Percentiles rank a stretch among this genome's conserved stretches.
These are phyloP conservation scores for Oriolus oriolus DNA, from an alignment of 2,113 vertebrate species.

Conservation along the genomic window DNA sequence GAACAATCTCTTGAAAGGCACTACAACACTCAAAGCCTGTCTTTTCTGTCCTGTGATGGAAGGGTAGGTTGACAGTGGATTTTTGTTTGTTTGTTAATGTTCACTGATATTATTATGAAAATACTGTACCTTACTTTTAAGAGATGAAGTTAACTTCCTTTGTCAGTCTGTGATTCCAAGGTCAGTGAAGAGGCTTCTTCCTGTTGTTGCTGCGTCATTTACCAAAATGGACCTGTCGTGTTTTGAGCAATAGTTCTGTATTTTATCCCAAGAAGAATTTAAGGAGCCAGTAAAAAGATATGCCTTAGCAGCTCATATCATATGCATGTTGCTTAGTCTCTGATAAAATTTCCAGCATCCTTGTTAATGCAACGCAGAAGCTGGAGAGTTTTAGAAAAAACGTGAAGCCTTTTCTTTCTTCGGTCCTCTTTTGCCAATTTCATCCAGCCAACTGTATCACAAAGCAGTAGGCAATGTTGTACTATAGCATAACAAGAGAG, in stretches of 20 bases:
- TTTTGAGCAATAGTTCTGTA: neutral
- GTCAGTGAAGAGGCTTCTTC: neutral
- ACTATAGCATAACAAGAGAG: neutral
- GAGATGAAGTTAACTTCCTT: neutral
- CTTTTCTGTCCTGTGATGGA: constrained; percentile 75
- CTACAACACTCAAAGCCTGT: constrained; percentile 73
- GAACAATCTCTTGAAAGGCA: constrained; percentile 59
- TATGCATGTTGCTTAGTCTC: neutral
- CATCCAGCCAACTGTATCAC: neutral
- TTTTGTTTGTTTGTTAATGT: neutral
- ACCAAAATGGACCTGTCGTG: neutral
- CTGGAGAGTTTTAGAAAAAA: neutral
- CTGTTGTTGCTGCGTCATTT: neutral
- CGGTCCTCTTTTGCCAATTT: neutral
- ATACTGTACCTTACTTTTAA: neutral
- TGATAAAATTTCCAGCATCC: neutral
- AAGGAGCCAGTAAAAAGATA: neutral
- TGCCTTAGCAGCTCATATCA: neutral
- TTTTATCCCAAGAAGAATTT: neutral
- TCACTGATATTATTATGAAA: neutral
- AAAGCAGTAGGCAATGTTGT: neutral
- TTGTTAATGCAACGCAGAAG: neutral
- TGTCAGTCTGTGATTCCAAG: neutral
- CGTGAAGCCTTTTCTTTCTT: neutral
- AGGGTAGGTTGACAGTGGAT: constrained; percentile 69